Evolutionary conservation across 2,888 invertebrate genomes (phyloP), one percentile per base, ranked within the genome.

Genomic region (Caenorhabditis auriculariae): DNA sequence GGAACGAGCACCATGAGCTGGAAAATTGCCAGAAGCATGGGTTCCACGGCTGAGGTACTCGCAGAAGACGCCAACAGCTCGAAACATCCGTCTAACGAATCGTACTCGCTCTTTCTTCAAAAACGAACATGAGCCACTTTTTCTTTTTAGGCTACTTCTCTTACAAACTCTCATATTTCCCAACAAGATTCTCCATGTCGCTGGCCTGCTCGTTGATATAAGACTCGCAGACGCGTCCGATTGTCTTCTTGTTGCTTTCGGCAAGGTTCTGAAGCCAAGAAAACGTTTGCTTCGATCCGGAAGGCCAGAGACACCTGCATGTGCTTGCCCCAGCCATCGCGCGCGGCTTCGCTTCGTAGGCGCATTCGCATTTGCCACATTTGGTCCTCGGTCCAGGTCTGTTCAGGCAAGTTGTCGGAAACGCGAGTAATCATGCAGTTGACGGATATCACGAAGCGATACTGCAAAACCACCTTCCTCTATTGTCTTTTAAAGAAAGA

Each of bases 311-410:
- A n/a, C n/a, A n/a, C 56, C 39, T 50, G 12, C n/a, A 37, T 17
- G 29, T 46, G 44, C 19, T 29, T 47, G 23, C 52, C 55, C 28
- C 67, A 38, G 12, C 54, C 50, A 26, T 70, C 65, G 35, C 43
- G 49, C 3, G 51, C 54, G 28, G 65, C 50, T 48, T 66, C 70
- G 35, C 58, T 65, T 21, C 70, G 28, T 46, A 70, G 38, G n/a
- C 59, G 39, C 70, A 70, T 70, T 44, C 70, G 46, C 43, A 60
- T 48, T 50, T 70, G 68, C 66, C 66, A 62, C 37, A 67, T 59
- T 29, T 60, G 59, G 17, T 69, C 66, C 7, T 69, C 74, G 2
- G 60, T 60, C 49, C 67, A 59, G 19, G 35, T 86, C 59, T 88
- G 88, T 78, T 90, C 89, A 64, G n/a, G n/a, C n/a, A n/a, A n/a